These are phyloP conservation scores for Latheticus oryzae DNA, from an alignment of 2,888 invertebrate genomes.

Conservation along the genomic window DNA sequence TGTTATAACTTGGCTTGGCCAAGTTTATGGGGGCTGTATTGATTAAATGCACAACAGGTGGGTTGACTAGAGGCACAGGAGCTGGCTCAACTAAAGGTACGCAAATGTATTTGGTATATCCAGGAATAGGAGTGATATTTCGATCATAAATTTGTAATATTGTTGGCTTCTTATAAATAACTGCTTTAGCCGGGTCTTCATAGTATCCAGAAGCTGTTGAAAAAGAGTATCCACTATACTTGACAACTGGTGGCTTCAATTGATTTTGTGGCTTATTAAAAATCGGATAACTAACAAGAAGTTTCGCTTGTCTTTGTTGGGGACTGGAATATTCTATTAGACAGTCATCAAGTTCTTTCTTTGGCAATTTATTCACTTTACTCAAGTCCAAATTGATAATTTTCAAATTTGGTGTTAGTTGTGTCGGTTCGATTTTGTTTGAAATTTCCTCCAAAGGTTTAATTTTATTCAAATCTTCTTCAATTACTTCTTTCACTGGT, in stretches of 20 bases:
- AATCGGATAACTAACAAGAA: conserved; percentile 49
- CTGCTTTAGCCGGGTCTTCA: conserved; percentile 9
- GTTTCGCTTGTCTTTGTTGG: conserved; percentile 40
- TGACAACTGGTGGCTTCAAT: neutral
- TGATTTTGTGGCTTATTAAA: conserved; percentile 9
- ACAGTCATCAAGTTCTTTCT: conserved; percentile 23
- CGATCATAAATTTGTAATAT: too few species aligned
- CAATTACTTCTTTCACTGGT: conserved; percentile 13
- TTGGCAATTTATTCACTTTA: neutral
- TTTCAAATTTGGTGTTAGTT: conserved; percentile 17
- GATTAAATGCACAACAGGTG: conserved; percentile 3
- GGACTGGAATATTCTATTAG: conserved; percentile 44
- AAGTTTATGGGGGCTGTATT: neutral
- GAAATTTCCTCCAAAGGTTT: conserved; percentile 22
- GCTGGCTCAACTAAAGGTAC: conserved; percentile 6
- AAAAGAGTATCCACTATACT: conserved; percentile 9
- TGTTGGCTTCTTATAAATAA: conserved; percentile 10
- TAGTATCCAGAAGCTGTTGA: conserved; percentile 13
- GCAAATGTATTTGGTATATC: neutral
- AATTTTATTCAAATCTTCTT: conserved; percentile 35
- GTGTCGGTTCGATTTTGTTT: conserved; percentile 2
- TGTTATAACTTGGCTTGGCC: neutral
- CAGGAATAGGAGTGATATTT: too few species aligned
- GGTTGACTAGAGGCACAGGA: neutral
- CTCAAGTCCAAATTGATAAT: conserved; percentile 28